phyloP scores from a whole-genome alignment of 2,888 invertebrate genomes.

The Cylloceria caligata region DNA sequence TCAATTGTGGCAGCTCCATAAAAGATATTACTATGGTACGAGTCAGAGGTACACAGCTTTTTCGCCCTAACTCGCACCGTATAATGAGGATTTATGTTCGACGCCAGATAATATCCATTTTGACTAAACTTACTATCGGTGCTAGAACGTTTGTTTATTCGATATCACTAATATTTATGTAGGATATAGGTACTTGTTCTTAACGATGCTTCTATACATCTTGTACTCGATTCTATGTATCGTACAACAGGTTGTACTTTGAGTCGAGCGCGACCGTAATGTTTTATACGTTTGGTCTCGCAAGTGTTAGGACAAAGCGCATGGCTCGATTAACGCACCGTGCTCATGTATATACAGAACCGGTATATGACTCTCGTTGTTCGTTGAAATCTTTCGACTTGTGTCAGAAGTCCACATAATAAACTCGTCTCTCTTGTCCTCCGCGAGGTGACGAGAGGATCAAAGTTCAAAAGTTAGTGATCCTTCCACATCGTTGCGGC shows the following conservation, averaged over 20 bases:
- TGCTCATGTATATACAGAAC: conserved; percentile 22
- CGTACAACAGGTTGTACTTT: background rate
- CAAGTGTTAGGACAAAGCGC: conserved; percentile 28
- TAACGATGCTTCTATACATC: conserved; percentile 6
- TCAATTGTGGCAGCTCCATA: conserved; percentile 58
- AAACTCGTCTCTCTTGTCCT: conserved; percentile 39
- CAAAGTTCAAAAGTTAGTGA: conserved; percentile 51
- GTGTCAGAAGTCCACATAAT: background rate
- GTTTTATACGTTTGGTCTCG: conserved; percentile 15
- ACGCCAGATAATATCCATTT: conserved; percentile 47
- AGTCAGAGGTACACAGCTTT: conserved; percentile 34
- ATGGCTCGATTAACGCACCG: conserved; percentile 35
- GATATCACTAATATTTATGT: conserved; percentile 9
- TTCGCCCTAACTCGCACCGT: conserved; percentile 51
- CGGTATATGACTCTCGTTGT: conserved; percentile 37
- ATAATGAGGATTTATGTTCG: conserved; percentile 61
- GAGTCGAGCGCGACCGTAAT: background rate
- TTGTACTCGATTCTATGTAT: background rate
- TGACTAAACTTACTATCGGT: conserved; percentile 46
- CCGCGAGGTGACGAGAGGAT: conserved; percentile 29
- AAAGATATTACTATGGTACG: conserved; percentile 38
- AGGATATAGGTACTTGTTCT: background rate
- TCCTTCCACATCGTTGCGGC: background rate
- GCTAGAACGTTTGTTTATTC: conserved; percentile 38
- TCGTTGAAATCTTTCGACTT: background rate